Conservation (phyloP, 2,888 invertebrate genomes). For the Cantharis flavilabris region DNA sequence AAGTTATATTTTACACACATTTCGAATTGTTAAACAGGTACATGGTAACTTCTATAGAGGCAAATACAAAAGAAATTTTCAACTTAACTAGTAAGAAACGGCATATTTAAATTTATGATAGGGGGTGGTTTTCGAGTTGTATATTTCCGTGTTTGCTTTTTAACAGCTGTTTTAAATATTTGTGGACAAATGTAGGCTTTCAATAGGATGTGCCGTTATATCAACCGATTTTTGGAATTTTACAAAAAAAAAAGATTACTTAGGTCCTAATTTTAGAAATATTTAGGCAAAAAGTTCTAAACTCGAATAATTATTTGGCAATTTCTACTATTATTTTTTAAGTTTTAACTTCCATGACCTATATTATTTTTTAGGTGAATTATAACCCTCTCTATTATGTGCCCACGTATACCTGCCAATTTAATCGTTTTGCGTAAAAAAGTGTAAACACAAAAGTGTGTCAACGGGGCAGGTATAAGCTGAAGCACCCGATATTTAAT, state of each 20-base stretch:
- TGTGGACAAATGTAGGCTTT: constrained; percentile 21
- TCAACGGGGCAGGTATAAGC: constrained; percentile 35
- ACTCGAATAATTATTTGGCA: background rate
- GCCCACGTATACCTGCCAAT: constrained; percentile 13
- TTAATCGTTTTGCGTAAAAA: constrained; percentile 19
- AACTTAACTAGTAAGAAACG: constrained; percentile 6
- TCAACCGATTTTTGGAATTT: background rate
- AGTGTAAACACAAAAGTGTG: constrained; percentile 30
- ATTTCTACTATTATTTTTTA: background rate
- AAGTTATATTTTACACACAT: background rate
- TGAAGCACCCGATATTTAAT: constrained; percentile 33
- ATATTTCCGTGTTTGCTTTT: constrained; percentile 24
- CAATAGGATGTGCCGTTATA: constrained; percentile 20
- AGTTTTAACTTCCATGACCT: constrained; percentile 5
- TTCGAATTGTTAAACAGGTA: background rate
- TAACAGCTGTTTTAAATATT: constrained; percentile 30
- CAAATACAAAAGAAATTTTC: constrained; percentile 6
- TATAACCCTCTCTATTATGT: constrained; percentile 9
- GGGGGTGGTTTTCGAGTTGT: constrained; percentile 14
- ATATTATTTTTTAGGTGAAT: constrained; percentile 1
- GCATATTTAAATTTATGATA: constrained; percentile 26
- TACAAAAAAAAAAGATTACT: background rate
- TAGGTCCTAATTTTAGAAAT: background rate
- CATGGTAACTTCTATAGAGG: background rate
- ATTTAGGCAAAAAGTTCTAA: background rate